phyloP scores from a whole-genome alignment of 1,140 invertebrate genomes.

The honey bee (Apis mellifera) region Amel_HAv3.1 CM009941.2:10894501-10895000 shows the following conservation, averaged over 20 bases:
- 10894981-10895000: background rate
- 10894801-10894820: constrained; percentile 17
- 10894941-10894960: background rate
- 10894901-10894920: background rate
- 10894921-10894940: constrained; percentile 1
- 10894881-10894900: background rate
- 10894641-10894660: background rate
- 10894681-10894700: background rate
- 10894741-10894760: background rate
- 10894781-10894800: constrained; percentile 10
- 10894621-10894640: too few species aligned
- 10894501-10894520: background rate
- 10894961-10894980: background rate
- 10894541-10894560: background rate
- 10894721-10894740: background rate
- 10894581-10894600: background rate
- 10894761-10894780: background rate
- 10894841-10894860: constrained; percentile 13
- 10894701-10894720: background rate
- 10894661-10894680: background rate
- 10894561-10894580: background rate
- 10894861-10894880: background rate
- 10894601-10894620: too few species aligned
- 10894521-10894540: too few species aligned
- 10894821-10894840: constrained; percentile 6